Evolutionary conservation across 37 sponge, comb jelly and placozoan genomes (phyloP).

Genomic region (Bolinopsis microptera): DNA sequence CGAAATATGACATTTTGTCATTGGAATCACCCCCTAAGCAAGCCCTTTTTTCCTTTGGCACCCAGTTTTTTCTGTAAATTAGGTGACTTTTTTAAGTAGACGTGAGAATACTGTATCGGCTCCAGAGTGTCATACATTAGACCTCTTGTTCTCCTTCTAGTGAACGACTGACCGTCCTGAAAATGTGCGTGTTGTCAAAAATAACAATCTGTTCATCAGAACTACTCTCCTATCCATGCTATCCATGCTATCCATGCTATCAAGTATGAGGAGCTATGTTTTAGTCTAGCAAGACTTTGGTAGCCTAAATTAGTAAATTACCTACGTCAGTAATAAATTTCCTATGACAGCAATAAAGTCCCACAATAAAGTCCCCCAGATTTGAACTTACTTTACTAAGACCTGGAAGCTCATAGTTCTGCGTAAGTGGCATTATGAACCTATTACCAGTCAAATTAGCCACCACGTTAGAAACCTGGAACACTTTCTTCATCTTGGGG

Average conservation of each 20-base stretch:
- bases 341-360: no score
- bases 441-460: background rate
- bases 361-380: no score
- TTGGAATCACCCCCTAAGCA: no score
- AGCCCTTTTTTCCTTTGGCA: background rate
- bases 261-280: no score
- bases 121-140: constrained; percentile 15
- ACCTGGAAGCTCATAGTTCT: background rate
- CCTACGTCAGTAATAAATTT: no score
- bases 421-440: background rate
- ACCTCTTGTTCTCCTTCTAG: constrained; percentile 29
- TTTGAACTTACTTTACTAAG: background rate
- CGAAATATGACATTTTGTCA: no score
- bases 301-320: no score
- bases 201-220: no score
- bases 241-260: no score
- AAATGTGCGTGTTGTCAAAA: no score
- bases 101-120: background rate
- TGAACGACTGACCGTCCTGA: constrained; percentile 50
- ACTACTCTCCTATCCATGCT: no score
- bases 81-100: background rate
- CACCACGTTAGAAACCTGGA: background rate
- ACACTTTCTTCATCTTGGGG: constrained; percentile 17
- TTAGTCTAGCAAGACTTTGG: no score
- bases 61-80: background rate